Base-by-base conservation (phyloP, 2,888 invertebrate species). In the Stratiomys singularior region DNA sequence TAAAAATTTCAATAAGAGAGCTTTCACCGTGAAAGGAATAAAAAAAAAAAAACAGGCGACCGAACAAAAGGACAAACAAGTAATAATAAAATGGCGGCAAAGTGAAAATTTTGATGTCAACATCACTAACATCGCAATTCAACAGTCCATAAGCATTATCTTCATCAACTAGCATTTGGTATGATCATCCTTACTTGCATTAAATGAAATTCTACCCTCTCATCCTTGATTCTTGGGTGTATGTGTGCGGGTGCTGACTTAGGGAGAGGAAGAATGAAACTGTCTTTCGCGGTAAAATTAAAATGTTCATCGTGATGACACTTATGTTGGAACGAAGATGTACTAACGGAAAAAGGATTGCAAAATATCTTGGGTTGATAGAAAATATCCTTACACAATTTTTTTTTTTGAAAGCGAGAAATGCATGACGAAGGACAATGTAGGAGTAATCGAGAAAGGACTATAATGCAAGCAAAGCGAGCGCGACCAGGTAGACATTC, bases 271-370 rank as follows among this genome's bases (percentile, higher is more conserved):
- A 25, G 21, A 60, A 60, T 23, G 23, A 21, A 21, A 60, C 21
- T 60, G 13, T 60, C 23, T 25, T 25, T 18, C n/a, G 37, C 18
- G 30, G 18, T 64, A 37, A 28, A 18, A 66, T 66, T 37, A 37
- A 66, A 66, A 66, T 28, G 27, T 64, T 27, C 64, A 28, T 5
- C 27, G 30, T 30, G 18, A n/a, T 64, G 64, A 64, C 64, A 64
- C 28, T 64, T 25, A 30, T n/a, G n/a, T 21, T 30, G 30, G 25
- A 9, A 64, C 28, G 30, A 30, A 64, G 25, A 28, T 18, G 64
- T 28, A 28, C 27, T 30, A 64, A 64, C 28, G 30, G 64, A 64
- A 52, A 52, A 52, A 64, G 30, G 13, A 64, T 64, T 28, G 64
- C 64, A 64, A 64, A 64, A 64, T 64, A n/a, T 64, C 64, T 27